Conservation (phyloP, 2,888 invertebrate genomes). For the Flexamia atlantica region DNA sequence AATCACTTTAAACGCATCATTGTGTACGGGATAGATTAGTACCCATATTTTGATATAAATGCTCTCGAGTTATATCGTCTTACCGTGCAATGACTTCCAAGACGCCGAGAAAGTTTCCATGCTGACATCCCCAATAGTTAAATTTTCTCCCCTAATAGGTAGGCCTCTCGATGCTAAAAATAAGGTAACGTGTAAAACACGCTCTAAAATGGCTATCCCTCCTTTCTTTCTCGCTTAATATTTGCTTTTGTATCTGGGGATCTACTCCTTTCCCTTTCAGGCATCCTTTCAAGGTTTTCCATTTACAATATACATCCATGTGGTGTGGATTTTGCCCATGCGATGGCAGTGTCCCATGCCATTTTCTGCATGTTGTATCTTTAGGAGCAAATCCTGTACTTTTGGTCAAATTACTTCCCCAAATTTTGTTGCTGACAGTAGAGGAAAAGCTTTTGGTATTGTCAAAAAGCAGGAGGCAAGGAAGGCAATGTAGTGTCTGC, state of each 20-base stretch:
- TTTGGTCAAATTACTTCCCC: background rate
- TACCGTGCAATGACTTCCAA: conserved; percentile 22
- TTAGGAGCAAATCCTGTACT: background rate
- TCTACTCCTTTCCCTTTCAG: background rate
- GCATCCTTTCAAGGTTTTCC: conserved; percentile 4
- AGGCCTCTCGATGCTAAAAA: conserved; percentile 17
- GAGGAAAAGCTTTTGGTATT: background rate
- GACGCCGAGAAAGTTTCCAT: conserved; percentile 1
- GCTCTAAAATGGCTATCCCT: conserved; percentile 19
- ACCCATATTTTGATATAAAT: no score
- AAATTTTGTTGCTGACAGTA: background rate
- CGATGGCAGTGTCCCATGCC: background rate
- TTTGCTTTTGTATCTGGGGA: background rate
- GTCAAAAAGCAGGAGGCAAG: background rate
- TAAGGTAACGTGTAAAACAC: conserved; percentile 8
- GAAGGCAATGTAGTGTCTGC: conserved; percentile 8
- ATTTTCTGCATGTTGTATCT: background rate
- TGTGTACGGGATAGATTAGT: conserved; percentile 66
- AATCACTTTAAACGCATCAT: conserved; percentile 70
- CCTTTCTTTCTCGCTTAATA: background rate
- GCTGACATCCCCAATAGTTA: conserved; percentile 4
- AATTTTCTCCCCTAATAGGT: conserved; percentile 2
- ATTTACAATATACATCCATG: conserved; percentile 3
- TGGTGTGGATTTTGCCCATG: background rate
- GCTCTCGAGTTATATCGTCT: background rate